A percentile compares a stretch with the other conserved stretches of the same genome.
phyloP scores from a whole-genome alignment of 2,888 invertebrate genomes.

The Zygaena filipendulae region DNA sequence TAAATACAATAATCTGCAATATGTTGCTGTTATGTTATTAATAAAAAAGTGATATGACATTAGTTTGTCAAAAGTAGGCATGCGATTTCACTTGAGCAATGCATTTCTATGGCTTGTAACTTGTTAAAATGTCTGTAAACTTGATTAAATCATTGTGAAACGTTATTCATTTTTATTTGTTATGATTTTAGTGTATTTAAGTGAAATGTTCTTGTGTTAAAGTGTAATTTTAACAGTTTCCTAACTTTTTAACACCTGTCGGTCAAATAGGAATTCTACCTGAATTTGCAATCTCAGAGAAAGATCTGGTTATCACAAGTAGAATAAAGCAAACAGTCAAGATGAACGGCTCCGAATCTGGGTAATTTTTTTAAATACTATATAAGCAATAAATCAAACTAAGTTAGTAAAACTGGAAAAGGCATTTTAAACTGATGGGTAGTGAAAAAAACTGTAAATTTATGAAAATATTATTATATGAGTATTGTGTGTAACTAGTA shows the following conservation, averaged over 20 bases:
- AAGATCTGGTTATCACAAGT: slow-evolving; percentile 27
- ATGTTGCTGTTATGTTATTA: slow-evolving; percentile 9
- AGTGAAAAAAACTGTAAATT: too few species aligned
- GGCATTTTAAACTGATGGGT: too few species aligned
- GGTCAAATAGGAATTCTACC: slow-evolving; percentile 27
- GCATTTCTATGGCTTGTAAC: slow-evolving; percentile 63
- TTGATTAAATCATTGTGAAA: slow-evolving; percentile 37
- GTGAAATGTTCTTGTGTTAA: slow-evolving; percentile 31
- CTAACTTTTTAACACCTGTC: slow-evolving; percentile 32
- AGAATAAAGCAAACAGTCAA: slow-evolving; percentile 29
- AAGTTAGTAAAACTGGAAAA: too few species aligned
- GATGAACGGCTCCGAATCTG: slow-evolving; percentile 85
- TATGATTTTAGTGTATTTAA: slow-evolving; percentile 43
- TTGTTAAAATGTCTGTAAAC: slow-evolving; percentile 51
- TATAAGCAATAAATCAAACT: too few species aligned
- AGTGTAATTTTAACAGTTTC: slow-evolving; percentile 25
- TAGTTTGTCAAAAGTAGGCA: slow-evolving; percentile 53
- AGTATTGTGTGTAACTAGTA: too few species aligned
- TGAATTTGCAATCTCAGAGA: slow-evolving; percentile 27
- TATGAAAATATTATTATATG: too few species aligned
- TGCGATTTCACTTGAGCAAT: slow-evolving; percentile 63
- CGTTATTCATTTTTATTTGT: slow-evolving; percentile 40
- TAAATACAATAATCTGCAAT: slow-evolving; percentile 24
- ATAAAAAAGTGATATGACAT: slow-evolving; percentile 43
- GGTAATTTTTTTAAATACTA: slow-evolving; percentile 66